Conservation (phyloP, 2,888 invertebrate species). For the Eugnorisma glareosa region DNA sequence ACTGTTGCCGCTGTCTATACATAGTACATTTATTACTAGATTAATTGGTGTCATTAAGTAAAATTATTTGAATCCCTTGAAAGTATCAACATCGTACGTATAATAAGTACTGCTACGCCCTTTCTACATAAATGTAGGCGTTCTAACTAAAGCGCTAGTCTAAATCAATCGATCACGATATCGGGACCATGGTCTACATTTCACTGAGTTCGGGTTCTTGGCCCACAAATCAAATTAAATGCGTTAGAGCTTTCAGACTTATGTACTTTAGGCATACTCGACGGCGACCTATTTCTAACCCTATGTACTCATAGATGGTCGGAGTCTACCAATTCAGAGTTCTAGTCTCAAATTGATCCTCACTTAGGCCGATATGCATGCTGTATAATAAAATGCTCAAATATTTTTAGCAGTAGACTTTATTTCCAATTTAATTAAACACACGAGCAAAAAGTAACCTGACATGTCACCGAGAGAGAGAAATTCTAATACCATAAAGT, state of each 20-base stretch:
- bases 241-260: background rate
- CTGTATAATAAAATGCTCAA: too few species aligned
- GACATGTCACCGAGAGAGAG: too few species aligned
- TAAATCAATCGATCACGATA: conserved; percentile 13
- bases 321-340: background rate
- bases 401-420: too few species aligned
- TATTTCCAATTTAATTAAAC: too few species aligned
- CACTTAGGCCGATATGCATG: background rate
- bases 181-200: conserved; percentile 6
- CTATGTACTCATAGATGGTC: background rate
- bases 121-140: background rate
- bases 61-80: background rate
- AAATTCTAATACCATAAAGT: too few species aligned
- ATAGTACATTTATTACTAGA: background rate
- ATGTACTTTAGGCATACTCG: background rate
- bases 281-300: background rate
- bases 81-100: background rate
- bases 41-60: background rate
- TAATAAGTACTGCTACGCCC: background rate
- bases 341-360: background rate
- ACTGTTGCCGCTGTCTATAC: background rate
- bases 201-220: background rate
- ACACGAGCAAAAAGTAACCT: too few species aligned
- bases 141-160: background rate
- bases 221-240: conserved; percentile 8